Evolutionary conservation across 2,888 invertebrate species (phyloP).

Genomic region (Hirtodrosophila cameraria): DNA sequence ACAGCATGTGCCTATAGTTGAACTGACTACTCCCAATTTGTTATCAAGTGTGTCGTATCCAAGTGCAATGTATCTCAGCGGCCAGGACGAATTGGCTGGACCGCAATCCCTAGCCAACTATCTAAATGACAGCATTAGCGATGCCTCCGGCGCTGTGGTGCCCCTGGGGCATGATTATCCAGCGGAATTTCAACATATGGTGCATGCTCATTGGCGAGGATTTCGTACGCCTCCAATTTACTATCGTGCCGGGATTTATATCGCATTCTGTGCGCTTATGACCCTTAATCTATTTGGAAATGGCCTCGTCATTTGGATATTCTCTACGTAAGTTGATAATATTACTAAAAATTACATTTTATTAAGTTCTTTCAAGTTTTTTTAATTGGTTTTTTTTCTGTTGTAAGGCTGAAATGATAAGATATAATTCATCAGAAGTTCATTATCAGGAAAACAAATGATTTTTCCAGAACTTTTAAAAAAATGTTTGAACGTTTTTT

Average conservation of each 20-base stretch:
- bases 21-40: neutral
- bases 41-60: neutral
- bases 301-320: conserved; percentile 90
- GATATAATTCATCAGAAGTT: no score
- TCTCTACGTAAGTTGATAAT: conserved; percentile 87
- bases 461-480: no score
- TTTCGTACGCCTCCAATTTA: conserved; percentile 88
- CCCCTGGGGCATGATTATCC: conserved; percentile 89
- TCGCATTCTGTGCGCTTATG: conserved; percentile 88
- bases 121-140: conserved; percentile 51
- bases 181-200: conserved; percentile 87
- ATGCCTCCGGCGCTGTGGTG: conserved; percentile 44
- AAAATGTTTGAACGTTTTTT: no score
- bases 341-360: no score
- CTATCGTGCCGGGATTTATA: conserved; percentile 88
- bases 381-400: no score
- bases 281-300: conserved; percentile 88
- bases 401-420: no score
- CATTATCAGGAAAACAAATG: no score
- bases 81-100: conserved; percentile 22
- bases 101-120: conserved; percentile 47
- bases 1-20: conserved; percentile 42
- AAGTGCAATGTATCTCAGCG: conserved; percentile 44
- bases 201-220: conserved; percentile 89
- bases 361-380: no score